Evolutionary conservation across 2,797 vertebrate genomes (phyloP).

Genomic region (Urocyon cinereoargenteus): DNA sequence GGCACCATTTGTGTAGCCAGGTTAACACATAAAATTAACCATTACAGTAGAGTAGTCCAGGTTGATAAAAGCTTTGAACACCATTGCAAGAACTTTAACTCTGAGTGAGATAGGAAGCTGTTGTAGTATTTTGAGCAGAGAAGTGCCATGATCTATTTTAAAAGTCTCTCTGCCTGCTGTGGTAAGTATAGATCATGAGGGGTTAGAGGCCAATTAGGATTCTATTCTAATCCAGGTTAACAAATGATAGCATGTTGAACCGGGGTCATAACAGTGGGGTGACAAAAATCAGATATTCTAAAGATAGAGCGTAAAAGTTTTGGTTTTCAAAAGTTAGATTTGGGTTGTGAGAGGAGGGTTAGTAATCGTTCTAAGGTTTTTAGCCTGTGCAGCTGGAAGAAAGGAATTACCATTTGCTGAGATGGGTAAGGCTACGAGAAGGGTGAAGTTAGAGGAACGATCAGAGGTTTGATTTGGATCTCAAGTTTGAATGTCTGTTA

Average conservation of each 20-base stretch:
- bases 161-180: background rate
- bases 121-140: background rate
- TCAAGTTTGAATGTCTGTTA: slow-evolving; percentile 10
- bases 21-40: background rate
- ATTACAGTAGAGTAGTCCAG: background rate
- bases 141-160: background rate
- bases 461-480: background rate
- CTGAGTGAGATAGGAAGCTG: background rate
- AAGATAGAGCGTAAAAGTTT: background rate
- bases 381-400: background rate
- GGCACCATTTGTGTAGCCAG: background rate
- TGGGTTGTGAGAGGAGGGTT: background rate
- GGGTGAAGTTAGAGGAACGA: background rate
- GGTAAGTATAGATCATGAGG: background rate
- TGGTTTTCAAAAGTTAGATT: slow-evolving; percentile 3
- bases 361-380: background rate
- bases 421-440: background rate
- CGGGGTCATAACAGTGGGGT: background rate
- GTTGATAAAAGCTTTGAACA: background rate
- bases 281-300: background rate
- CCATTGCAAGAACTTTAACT: background rate
- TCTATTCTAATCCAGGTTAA: background rate
- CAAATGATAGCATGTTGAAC: background rate
- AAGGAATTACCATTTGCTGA: background rate
- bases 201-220: background rate